Conservation (phyloP, 2,113 vertebrate species). For the Raja brachyura region DNA sequence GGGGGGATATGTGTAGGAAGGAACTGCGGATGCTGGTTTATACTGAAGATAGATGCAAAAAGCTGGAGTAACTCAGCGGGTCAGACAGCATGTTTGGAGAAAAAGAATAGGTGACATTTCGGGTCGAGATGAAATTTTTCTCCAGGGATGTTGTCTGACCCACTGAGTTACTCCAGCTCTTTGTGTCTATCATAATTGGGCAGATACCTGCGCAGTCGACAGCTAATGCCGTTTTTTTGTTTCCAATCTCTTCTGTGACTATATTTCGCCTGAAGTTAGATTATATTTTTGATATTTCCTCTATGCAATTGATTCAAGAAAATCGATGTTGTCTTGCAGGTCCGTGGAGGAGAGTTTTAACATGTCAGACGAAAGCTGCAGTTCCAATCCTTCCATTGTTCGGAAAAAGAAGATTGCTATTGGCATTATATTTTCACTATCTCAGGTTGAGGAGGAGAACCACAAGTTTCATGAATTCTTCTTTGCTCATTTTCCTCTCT, state of each 20-base stretch:
- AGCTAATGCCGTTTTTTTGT: not conserved
- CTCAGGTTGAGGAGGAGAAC: constrained; percentile 81
- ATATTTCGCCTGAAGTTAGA: not conserved
- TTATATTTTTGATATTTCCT: not conserved
- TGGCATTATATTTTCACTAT: constrained; percentile 89
- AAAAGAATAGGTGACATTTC: no score
- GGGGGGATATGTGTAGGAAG: no score
- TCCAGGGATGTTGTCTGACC: no score
- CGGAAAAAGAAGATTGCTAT: constrained; percentile 98
- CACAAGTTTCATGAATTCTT: constrained; percentile 95
- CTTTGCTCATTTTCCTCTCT: constrained; percentile 97
- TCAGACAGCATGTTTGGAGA: no score
- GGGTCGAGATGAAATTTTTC: no score
- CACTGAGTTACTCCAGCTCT: no score
- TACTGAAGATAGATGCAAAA: no score
- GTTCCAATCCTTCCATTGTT: constrained; percentile 73
- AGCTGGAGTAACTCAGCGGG: no score
- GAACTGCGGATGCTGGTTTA: no score
- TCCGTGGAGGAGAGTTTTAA: constrained; percentile 98
- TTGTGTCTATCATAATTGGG: no score
- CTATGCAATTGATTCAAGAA: not conserved
- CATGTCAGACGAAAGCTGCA: constrained; percentile 86
- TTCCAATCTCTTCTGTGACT: not conserved
- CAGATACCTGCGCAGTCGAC: no score
- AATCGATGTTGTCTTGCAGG: constrained; percentile 54